Conservation (phyloP, 2,797 vertebrate genomes). For the Xenentodon cancila region DNA sequence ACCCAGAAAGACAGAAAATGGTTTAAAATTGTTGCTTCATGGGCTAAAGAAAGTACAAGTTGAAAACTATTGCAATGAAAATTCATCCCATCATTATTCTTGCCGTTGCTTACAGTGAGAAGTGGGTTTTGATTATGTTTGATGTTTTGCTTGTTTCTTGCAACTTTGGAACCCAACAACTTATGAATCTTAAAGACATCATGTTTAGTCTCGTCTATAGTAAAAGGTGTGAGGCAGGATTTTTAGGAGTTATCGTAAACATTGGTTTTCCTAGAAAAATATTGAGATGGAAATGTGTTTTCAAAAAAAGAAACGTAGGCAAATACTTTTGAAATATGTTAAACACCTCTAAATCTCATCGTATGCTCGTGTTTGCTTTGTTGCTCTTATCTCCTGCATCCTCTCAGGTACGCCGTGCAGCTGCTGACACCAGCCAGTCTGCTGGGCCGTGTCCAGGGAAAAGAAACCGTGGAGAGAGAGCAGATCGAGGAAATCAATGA, state of each 20-base stretch:
- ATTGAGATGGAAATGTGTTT: too few species aligned
- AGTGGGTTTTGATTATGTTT: not conserved
- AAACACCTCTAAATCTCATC: too few species aligned
- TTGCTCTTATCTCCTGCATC: constrained; percentile 8
- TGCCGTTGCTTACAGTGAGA: not conserved
- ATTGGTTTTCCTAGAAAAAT: too few species aligned
- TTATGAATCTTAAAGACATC: not conserved
- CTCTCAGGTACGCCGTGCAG: constrained; percentile 91
- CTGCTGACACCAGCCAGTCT: constrained; percentile 95
- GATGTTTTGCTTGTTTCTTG: too few species aligned
- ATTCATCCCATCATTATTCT: not conserved
- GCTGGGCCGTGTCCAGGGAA: constrained; percentile 94
- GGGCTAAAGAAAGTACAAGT: too few species aligned
- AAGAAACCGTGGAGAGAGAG: constrained; percentile 94
- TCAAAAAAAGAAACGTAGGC: too few species aligned
- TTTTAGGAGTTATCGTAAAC: not conserved
- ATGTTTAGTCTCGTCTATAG: not conserved
- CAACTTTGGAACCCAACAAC: too few species aligned
- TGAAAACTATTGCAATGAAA: too few species aligned
- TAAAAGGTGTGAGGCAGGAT: not conserved
- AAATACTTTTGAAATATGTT: too few species aligned
- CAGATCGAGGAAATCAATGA: constrained; percentile 98
- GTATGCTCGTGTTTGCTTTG: not conserved
- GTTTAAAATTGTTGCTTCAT: too few species aligned
- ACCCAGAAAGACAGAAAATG: too few species aligned